Conservation (phyloP, 1,140 invertebrate genomes). For the Neomicropteryx cornuta region DNA sequence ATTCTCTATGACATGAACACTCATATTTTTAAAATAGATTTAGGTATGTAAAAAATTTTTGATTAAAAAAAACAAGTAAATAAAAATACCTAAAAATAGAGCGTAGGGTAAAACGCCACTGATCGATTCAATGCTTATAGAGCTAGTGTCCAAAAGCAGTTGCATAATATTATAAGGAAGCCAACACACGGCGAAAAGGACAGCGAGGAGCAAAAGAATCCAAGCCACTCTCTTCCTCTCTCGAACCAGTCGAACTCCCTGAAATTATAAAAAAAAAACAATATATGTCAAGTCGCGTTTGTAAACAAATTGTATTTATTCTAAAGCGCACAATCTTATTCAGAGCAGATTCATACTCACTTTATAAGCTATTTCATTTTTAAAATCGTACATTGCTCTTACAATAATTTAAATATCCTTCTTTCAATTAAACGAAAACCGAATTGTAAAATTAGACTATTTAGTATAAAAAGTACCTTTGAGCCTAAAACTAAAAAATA, state of each 20-base stretch:
- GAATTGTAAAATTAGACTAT: too few relatives aligned
- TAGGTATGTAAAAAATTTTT: neutral
- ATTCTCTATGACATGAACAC: neutral
- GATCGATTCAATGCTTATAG: constrained; percentile 23
- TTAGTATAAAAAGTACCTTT: too few relatives aligned
- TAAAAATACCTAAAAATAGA: constrained; percentile 34
- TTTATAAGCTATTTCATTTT: too few relatives aligned
- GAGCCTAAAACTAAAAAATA: too few relatives aligned
- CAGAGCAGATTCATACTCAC: too few relatives aligned
- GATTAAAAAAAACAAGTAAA: too few relatives aligned
- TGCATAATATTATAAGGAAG: constrained; percentile 62
- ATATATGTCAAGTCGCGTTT: neutral
- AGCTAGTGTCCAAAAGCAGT: constrained; percentile 46
- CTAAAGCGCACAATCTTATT: too few relatives aligned
- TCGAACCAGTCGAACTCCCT: constrained; percentile 50
- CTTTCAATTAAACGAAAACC: too few relatives aligned
- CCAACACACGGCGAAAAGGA: constrained; percentile 69
- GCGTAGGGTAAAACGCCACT: constrained; percentile 35
- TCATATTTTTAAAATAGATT: neutral
- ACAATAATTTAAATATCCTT: too few relatives aligned
- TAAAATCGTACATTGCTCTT: too few relatives aligned
- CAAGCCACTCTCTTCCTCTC: constrained; percentile 60
- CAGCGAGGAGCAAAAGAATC: constrained; percentile 57
- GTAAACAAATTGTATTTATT: neutral
- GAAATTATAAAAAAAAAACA: constrained; percentile 17